Conservation (phyloP, 2,888 invertebrate species). For the Pseudoips prasinana region DNA sequence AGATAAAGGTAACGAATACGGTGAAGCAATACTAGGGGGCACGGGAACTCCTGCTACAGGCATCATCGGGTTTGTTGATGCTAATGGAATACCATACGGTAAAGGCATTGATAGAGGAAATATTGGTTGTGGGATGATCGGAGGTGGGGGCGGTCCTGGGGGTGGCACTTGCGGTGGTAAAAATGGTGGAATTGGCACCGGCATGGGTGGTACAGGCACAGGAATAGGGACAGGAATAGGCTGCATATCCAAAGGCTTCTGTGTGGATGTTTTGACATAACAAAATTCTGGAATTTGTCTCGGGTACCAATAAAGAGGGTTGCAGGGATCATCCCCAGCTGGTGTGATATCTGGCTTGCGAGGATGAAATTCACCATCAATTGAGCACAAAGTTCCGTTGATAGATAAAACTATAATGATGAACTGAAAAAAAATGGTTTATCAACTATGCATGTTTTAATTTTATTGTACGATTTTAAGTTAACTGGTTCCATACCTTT, state of each 20-base stretch:
- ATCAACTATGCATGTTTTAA: too few species aligned
- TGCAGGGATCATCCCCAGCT: slow-evolving; percentile 51
- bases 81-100: slow-evolving; percentile 38
- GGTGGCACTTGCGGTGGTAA: slow-evolving; percentile 16
- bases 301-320: slow-evolving; percentile 66
- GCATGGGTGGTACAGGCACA: slow-evolving; percentile 11
- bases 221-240: slow-evolving; percentile 30
- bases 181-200: slow-evolving; percentile 11
- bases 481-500: too few species aligned
- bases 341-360: slow-evolving; percentile 4
- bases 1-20: too few species aligned
- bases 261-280: slow-evolving; percentile 14
- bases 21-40: not conserved
- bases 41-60: slow-evolving; percentile 21
- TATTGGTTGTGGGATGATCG: slow-evolving; percentile 16
- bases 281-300: slow-evolving; percentile 41
- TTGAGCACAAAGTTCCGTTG: slow-evolving; percentile 33
- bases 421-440: slow-evolving; percentile 36
- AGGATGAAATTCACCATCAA: slow-evolving; percentile 35
- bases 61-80: slow-evolving; percentile 36
- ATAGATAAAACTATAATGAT: slow-evolving; percentile 22
- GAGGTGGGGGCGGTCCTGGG: slow-evolving; percentile 5
- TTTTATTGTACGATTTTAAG: too few species aligned
- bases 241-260: slow-evolving; percentile 6
- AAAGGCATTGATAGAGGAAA: slow-evolving; percentile 22